A percentile compares a stretch with the other conserved stretches of the same genome.
Conservation (phyloP, 2,888 invertebrate species). For the Euzetes globulus region DNA sequence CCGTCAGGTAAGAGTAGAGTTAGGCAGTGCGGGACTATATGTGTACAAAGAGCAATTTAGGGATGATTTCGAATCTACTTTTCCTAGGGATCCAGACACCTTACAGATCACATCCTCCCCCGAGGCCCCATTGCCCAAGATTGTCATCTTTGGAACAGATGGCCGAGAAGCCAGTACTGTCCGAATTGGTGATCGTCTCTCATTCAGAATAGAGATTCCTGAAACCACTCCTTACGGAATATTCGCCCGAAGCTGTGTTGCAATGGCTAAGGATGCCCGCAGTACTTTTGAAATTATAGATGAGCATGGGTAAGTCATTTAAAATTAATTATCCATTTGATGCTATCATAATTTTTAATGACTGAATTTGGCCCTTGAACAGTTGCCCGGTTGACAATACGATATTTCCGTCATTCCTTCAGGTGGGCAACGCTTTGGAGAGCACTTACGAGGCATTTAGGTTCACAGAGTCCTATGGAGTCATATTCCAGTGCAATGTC, state of each 20-base stretch:
- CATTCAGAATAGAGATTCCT: constrained; percentile 90
- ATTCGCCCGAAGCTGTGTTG: constrained; percentile 88
- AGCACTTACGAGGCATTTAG: constrained; percentile 89
- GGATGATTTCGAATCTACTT: constrained; percentile 22
- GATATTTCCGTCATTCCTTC: constrained; percentile 85
- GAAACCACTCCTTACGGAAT: constrained; percentile 94
- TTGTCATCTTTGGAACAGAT: constrained; percentile 77
- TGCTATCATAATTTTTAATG: background rate
- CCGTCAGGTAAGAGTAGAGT: constrained; percentile 63
- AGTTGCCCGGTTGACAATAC: constrained; percentile 85
- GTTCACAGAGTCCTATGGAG: constrained; percentile 91
- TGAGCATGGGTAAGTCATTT: constrained; percentile 68
- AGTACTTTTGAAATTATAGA: constrained; percentile 93
- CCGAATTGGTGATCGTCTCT: constrained; percentile 84
- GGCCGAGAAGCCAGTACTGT: constrained; percentile 86
- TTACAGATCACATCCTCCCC: constrained; percentile 91
- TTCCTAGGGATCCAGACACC: constrained; percentile 71
- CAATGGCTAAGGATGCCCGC: constrained; percentile 93
- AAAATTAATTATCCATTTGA: background rate
- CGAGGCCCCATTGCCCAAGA: constrained; percentile 86
- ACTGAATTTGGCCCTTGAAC: constrained; percentile 31
- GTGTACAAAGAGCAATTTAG: constrained; percentile 15
- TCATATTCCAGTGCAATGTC: constrained; percentile 94
- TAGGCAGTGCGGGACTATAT: background rate
- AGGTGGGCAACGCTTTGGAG: constrained; percentile 73